Percentiles rank a stretch among this genome's conserved stretches.
Evolutionary conservation across 2,888 invertebrate genomes (phyloP).

Genomic region (Leucania comma): DNA sequence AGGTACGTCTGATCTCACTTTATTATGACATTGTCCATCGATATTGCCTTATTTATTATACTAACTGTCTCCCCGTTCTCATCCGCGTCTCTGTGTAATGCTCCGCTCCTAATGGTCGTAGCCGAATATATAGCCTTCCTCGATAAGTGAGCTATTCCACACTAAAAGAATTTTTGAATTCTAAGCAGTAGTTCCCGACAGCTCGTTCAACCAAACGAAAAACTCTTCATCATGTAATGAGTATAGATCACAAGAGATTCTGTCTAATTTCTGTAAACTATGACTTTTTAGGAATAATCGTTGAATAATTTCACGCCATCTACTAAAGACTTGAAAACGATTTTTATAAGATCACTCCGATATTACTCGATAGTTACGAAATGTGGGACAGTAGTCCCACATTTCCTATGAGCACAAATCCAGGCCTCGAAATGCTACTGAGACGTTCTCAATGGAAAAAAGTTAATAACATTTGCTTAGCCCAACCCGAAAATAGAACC

Average conservation of each 20-base stretch:
- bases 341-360: not conserved
- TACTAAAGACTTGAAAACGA: not conserved
- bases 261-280: not conserved
- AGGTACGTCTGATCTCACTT: conserved; percentile 23
- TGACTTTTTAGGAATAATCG: too few species aligned
- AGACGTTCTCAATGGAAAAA: not conserved
- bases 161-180: too few species aligned
- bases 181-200: too few species aligned
- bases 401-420: not conserved
- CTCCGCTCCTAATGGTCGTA: too few species aligned
- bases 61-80: not conserved
- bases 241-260: not conserved
- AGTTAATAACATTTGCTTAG: not conserved
- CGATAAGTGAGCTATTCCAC: too few species aligned
- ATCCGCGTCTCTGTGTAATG: too few species aligned
- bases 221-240: too few species aligned
- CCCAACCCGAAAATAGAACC: not conserved
- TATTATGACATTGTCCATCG: conserved; percentile 3
- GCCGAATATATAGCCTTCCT: too few species aligned
- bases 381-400: not conserved
- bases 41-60: conserved; percentile 2
- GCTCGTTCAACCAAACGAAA: too few species aligned
- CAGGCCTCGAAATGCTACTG: not conserved
- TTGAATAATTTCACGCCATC: too few species aligned
- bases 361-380: not conserved